Conservation (phyloP, 1,140 invertebrate species). For the Hyposmocoma kahamanoa region DNA sequence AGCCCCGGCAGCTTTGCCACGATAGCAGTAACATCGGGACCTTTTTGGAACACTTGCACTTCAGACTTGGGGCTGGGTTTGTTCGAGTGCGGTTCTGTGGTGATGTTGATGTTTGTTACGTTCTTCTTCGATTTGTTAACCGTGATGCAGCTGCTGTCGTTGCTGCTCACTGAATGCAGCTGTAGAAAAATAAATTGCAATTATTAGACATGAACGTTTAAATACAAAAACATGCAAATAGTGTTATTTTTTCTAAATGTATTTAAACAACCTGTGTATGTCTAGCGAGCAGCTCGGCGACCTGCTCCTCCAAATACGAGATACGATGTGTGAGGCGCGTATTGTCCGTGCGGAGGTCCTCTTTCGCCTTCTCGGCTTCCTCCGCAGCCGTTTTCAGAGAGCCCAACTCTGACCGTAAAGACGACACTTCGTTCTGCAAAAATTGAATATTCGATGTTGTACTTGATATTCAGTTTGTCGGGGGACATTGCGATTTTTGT, state of each 20-base stretch:
- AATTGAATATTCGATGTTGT: no score
- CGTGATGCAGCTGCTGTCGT: conserved; percentile 60
- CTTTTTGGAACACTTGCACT: conserved; percentile 77
- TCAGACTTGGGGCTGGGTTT: conserved; percentile 58
- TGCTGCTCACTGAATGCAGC: conserved; percentile 51
- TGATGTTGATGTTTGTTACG: conserved; percentile 77
- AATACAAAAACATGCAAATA: neutral
- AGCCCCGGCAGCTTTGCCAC: conserved; percentile 76
- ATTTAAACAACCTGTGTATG: conserved; percentile 39
- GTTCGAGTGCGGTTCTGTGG: conserved; percentile 47
- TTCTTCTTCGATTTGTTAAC: conserved; percentile 74
- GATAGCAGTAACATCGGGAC: conserved; percentile 69
- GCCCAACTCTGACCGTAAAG: conserved; percentile 72
- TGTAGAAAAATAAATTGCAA: conserved; percentile 20
- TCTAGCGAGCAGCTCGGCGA: conserved; percentile 77
- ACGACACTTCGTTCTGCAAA: conserved; percentile 48
- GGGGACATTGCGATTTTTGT: no score
- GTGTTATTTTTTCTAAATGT: neutral
- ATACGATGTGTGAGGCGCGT: conserved; percentile 89
- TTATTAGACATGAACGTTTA: neutral
- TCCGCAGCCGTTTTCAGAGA: conserved; percentile 75
- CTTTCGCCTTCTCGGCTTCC: conserved; percentile 76
- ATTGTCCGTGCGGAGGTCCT: conserved; percentile 83
- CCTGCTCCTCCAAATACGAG: conserved; percentile 91
- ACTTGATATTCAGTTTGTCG: no score